Base-by-base conservation (phyloP, 1,140 invertebrate species). In the Acromyrmex echinatior region DNA sequence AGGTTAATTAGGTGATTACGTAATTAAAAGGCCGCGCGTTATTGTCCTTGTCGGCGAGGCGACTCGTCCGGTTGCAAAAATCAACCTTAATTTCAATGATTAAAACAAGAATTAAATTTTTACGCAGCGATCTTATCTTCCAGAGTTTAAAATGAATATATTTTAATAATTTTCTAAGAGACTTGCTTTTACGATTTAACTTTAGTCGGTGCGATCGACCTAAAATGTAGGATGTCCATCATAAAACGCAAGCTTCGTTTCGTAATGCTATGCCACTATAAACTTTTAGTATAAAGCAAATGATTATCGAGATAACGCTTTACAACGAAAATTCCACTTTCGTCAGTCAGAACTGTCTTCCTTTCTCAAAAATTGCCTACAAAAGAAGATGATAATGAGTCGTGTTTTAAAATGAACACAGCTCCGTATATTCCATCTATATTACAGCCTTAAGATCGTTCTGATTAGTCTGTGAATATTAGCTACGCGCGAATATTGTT, bases 1-100 rank as follows among this genome's bases (percentile, higher is more conserved):
- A 88, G 87, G 65, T 92, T 91, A 93, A 91, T 94, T 93, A 93
- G 90, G 65, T 90, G 90, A 94, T 91, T 92, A 92, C 87, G 73
- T 93, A 90, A 91, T 93, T 91, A 92, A 82, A 76, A 89, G 89
- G 88, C 91, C 91, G 88, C 89, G 39, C 71, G 88, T 89, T 86
- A 82, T 80, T 88, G 90, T 82, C 81, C 73, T 84, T 85, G 88
- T 73, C 73, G 80, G 86, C 35, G 73, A 65, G 68, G 62, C 49
- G n/a, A 49, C 18, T 53, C 49, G 53, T 81, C 51, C 63, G 45
- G 35, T 81, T 28, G 53, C 31, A 70, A 39, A 53, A 53, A 58
- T 56, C 49, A 45, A 58, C 3, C 56, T 28, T 71, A 6, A n/a
- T 56, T n/a, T 28, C 16, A 9, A 21, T 25, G 16, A 6, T 35